Percentiles rank a stretch among this genome's conserved stretches.
Conservation (phyloP, 2,797 vertebrate species). For the Phyllotis vaccarum region DNA sequence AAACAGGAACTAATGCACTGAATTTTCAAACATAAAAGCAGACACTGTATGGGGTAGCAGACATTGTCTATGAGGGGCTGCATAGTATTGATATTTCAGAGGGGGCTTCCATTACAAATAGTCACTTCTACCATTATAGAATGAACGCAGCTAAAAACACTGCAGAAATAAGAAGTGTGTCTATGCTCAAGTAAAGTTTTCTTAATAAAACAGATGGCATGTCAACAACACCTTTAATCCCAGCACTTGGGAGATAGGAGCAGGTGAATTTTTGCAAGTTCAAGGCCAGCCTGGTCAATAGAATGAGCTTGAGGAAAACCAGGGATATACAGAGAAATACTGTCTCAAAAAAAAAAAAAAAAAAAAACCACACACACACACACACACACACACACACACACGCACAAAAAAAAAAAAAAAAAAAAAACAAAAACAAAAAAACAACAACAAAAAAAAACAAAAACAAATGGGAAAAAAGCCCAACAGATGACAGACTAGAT, state of each 20-base stretch:
- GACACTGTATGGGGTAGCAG: background rate
- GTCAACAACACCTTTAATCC: background rate
- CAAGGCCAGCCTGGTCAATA: background rate
- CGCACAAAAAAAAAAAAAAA: no score
- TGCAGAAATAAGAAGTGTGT: background rate
- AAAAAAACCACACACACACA: no score
- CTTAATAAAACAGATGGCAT: slow-evolving; percentile 1
- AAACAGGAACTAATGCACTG: background rate
- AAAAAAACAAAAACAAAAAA: no score
- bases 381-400: no score
- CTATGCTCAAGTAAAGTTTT: background rate
- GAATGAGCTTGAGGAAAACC: background rate
- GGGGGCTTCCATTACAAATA: background rate
- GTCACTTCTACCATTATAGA: background rate
- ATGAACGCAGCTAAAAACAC: background rate
- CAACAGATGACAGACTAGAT: background rate
- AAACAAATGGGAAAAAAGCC: background rate
- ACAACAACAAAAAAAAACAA: no score
- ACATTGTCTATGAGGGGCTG: background rate
- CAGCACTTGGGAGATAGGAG: background rate
- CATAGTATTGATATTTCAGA: background rate
- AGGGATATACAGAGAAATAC: background rate
- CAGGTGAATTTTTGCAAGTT: background rate
- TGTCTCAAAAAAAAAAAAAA: background rate
- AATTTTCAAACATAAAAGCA: background rate